Evolutionary conservation across 1,140 invertebrate genomes (phyloP), one percentile per base, ranked within the genome.

Genomic region (Pseudachorutes palmiensis): DNA sequence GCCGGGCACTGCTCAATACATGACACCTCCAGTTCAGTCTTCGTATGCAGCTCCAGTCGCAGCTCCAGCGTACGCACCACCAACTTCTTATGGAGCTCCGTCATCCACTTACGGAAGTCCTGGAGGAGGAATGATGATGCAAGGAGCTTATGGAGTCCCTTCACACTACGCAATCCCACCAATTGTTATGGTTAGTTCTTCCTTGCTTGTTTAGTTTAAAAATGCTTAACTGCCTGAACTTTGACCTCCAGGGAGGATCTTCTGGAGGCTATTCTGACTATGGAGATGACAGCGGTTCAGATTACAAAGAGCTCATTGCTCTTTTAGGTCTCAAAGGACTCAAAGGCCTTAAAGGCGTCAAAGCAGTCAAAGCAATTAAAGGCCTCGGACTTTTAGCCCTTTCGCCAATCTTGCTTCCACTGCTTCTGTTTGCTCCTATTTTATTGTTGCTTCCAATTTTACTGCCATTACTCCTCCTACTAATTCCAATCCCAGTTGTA

Each of bases 401-500:
- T 14, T 19, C 55, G 14, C 65, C 65, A 9, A 26, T 68, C 3
- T 26, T 68, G 1, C 48, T 41, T 14, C 48, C 60, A 14, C 30
- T 68, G 24, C 61, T 63, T 28, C 66, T 36, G 9, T 33, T 68
- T 14, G 12, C 48, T n/a, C 58, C 58, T 2, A 57, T 58, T 3
- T 29, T 62, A 2, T 32, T 57, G 2, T 30, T 67, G 9, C 59
- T 67, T 14, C 62, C 57, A 2, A 24, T 67, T 16, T 26, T 67
- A 24, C 57, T 66, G 19, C 65, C 29, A 12, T 29, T 65, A 12
- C 48, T 65, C 19, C 45, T 67, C 30, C 59, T 67, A 5, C 58
- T 68, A 45, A 58, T 68, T 30, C 66, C 66, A 9, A 31, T 68
- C 29, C 66, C 66, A n/a, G 61, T 68, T 36, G 62, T 68, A 33